A percentile compares a stretch with the other conserved stretches of the same genome.
These are phyloP conservation scores for Micrastur ruficollis DNA, from an alignment of 2,797 vertebrate species.

Conservation along the genomic window DNA sequence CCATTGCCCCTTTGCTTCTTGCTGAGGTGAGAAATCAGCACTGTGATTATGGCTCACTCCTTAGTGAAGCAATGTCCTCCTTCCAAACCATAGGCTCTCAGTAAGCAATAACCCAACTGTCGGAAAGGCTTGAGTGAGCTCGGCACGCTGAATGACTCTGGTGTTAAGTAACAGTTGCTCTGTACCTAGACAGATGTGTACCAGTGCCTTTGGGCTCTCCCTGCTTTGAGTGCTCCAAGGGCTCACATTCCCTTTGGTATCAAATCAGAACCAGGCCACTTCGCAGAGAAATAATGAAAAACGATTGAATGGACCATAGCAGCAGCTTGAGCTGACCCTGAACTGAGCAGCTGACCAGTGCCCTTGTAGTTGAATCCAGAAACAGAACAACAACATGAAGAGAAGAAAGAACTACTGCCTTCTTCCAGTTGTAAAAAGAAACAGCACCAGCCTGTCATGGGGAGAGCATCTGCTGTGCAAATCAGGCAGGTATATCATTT, in stretches of 20 bases:
- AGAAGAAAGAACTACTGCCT: neutral
- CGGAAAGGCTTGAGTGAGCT: neutral
- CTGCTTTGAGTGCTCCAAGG: neutral
- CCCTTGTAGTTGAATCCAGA: neutral
- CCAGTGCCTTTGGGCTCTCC: accelerated
- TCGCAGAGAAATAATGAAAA: neutral
- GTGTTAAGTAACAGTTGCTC: neutral
- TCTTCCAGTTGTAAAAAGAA: neutral
- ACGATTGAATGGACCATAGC: neutral
- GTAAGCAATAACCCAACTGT: neutral
- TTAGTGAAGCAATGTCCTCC: too few species aligned
- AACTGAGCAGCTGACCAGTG: neutral
- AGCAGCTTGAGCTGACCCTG: neutral
- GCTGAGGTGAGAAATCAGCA: neutral
- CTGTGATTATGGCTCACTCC: neutral
- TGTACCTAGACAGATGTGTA: neutral
- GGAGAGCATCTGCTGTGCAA: neutral
- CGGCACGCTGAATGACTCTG: neutral
- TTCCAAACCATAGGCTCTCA: neutral
- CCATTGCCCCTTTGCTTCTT: neutral
- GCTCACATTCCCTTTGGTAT: neutral
- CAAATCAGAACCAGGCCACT: neutral
- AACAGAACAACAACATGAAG: neutral
- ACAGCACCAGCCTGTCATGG: neutral
- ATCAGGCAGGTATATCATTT: neutral